Percentiles rank a stretch among this genome's conserved stretches.
These are phyloP conservation scores for Matsumyia berberina DNA, from an alignment of 2,888 invertebrate genomes.

Conservation along the genomic window DNA sequence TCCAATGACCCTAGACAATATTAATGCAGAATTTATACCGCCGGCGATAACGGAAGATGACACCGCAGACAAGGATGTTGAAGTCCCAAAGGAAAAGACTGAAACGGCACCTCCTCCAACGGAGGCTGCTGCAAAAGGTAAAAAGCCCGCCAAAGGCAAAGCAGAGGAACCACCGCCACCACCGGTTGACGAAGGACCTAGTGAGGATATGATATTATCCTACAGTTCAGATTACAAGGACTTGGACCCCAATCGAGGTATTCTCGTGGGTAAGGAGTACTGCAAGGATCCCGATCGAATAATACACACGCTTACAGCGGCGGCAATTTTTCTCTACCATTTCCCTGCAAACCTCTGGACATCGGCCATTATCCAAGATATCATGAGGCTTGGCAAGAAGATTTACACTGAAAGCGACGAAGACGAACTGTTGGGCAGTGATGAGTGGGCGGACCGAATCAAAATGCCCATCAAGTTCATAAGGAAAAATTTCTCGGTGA, in stretches of 20 bases:
- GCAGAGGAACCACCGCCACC: constrained; percentile 22
- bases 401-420: constrained; percentile 79
- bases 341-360: constrained; percentile 83
- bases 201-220: constrained; percentile 43
- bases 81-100: background rate
- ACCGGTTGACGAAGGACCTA: background rate
- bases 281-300: constrained; percentile 82
- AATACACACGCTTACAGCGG: constrained; percentile 82
- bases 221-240: constrained; percentile 78
- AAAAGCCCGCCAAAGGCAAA: constrained; percentile 31
- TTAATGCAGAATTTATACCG: constrained; percentile 32
- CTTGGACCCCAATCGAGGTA: constrained; percentile 80
- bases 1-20: constrained; percentile 18
- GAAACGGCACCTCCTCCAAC: background rate
- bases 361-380: constrained; percentile 81
- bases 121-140: too few relatives aligned
- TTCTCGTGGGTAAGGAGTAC: constrained; percentile 82
- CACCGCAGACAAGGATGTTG: too few relatives aligned
- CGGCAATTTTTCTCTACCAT: constrained; percentile 82
- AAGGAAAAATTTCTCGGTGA: constrained; percentile 16
- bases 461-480: constrained; percentile 54
- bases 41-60: too few relatives aligned
- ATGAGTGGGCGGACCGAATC: constrained; percentile 64
- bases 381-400: constrained; percentile 82
- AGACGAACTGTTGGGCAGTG: constrained; percentile 47